Evolutionary conservation across 2,888 invertebrate genomes (phyloP), one percentile per base, ranked within the genome.

Genomic region (Entomobrya multifasciata): DNA sequence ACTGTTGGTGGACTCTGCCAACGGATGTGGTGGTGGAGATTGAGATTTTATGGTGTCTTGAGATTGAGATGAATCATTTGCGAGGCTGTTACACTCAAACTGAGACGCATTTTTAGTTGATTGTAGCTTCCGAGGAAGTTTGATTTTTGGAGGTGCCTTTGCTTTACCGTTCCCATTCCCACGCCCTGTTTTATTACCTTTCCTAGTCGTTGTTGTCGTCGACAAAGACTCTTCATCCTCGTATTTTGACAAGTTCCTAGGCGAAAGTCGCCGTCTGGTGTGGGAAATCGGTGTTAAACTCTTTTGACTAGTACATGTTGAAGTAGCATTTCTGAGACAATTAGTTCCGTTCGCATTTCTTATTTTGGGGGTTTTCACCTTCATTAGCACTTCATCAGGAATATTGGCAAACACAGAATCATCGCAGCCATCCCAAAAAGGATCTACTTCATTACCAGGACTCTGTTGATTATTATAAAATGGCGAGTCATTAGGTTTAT

Each of bases 361-460:
- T 2, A 13, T 10, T 25, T 47, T 25, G 1, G 72, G 49, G 6
- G 49, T 15, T 10, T 47, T 72, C 10, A 0, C 11, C 27, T 47
- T 17, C 27, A 17, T n/a, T 22, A 88, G 67, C 60, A 84, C 49
- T 57, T 89, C 88, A 6, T 83, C 86, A 0, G 90, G 90, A 72
- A 90, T 87, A 41, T 88, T 87, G 6, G 87, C 87, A 77, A 89
- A 90, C n/a, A 90, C 72, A 10, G 88, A 84, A 70, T 90, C 90
- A 67, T 90, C 89, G n/a, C 72, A 79, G 15, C 49, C 87, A 36
- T 82, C 55, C 44, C 41, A 70, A 44, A 87, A 72, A 6, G 78
- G 52, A 47, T 87, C 76, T 11, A 1, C 0, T 10, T 70, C 70
- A 25, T 65, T 36, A 4, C 20, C 57, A 20, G 20, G n/a, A 13